Evolutionary conservation across 2,888 invertebrate genomes (phyloP), one percentile per base, ranked within the genome.

Genomic region (Agrotis segetum): DNA sequence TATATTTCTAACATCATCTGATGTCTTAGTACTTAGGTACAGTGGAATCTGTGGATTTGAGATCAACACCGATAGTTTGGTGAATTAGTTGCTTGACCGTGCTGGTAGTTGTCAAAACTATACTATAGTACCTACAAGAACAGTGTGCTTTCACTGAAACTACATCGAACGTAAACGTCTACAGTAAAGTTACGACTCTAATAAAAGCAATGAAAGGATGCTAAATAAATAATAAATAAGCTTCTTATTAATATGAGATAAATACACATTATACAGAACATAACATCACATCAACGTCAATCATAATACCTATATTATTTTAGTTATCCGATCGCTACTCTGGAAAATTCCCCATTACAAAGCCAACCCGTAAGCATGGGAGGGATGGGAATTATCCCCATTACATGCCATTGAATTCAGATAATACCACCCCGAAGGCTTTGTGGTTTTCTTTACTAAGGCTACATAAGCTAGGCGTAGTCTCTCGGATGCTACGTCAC

Each of bases 361-460:
- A 24, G 44, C 46, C 19, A 62, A 24, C 3, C 19, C 24, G n/a
- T 61, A 68, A 58, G 29, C 53, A 77, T 65, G 56, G 53, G 29
- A 19, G 21, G 16, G 53, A 55, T 68, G 47, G 46, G 21, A 64
- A 49, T 52, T 46, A 80, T 60, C 77, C 77, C 71, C 81, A 81
- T 76, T 58, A 58, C 24, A 66, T 66, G 60, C 66, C 74, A 75
- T 79, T 77, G 71, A 71, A 74, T 75, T 71, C 72, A 60, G 70
- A 86, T 85, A 87, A 88, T 86, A 86, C 77, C 88, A 83, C 87
- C 89, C 88, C 88, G 86, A 83, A 87, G 84, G 84, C 62, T 79
- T 88, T 87, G 91, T 87, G 91, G 91, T 89, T 90, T 87, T 67
- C 82, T 70, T 70, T 83, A 92, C 91, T 85, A 91, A 88, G 91